phyloP scores from a whole-genome alignment of 2,797 vertebrate genomes.

The Hapalemur alaotrensis region DNA sequence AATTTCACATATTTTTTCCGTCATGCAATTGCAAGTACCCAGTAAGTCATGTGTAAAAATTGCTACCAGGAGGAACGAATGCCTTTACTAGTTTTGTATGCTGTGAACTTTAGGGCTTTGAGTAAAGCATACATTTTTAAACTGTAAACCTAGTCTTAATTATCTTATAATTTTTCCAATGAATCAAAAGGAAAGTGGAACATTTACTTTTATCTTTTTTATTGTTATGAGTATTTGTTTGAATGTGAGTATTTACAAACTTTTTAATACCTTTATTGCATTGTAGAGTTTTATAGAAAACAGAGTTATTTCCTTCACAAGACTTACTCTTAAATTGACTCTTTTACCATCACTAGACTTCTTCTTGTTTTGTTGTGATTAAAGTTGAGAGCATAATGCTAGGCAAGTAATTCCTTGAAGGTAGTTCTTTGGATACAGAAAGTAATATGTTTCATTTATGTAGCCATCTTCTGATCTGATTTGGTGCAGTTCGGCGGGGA shows the following conservation, averaged over 20 bases:
- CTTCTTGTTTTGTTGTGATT: neutral
- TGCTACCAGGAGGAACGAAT: constrained; percentile 15
- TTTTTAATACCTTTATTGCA: neutral
- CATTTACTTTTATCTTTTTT: constrained; percentile 18
- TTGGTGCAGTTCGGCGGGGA: neutral
- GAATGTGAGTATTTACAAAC: neutral
- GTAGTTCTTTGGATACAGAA: neutral
- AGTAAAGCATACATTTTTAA: constrained; percentile 32
- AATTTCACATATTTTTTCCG: constrained; percentile 45
- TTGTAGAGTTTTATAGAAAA: constrained; percentile 42
- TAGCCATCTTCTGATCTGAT: neutral
- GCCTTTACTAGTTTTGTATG: neutral
- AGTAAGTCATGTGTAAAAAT: constrained; percentile 44
- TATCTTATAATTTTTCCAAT: neutral
- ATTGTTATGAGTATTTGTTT: neutral
- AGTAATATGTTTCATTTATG: neutral
- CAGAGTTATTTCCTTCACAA: constrained; percentile 7
- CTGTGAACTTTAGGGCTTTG: neutral
- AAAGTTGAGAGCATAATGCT: neutral
- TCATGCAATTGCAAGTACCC: constrained; percentile 15
- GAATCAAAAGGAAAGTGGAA: constrained; percentile 17
- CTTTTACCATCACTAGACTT: neutral
- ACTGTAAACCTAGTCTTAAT: neutral
- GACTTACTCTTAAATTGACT: neutral
- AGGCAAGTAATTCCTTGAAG: neutral